phyloP scores from a whole-genome alignment of 2,888 invertebrate species.

The Lycophotia porphyrea region DNA sequence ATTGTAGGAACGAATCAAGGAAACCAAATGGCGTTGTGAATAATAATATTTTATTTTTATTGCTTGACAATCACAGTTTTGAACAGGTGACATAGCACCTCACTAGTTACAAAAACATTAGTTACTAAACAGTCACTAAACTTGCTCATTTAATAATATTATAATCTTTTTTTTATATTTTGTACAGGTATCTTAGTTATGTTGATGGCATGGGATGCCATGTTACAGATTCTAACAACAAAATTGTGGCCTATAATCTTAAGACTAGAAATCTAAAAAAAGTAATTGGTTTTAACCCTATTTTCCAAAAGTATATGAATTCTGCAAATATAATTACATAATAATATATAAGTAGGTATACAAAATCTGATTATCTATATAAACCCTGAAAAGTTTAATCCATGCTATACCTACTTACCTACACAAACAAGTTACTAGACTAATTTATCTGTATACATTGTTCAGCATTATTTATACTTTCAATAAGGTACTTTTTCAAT shows the following conservation, averaged over 20 bases:
- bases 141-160: slow-evolving; percentile 7
- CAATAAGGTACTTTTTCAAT: slow-evolving; percentile 88
- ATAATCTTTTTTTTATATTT: background rate
- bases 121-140: slow-evolving; percentile 6
- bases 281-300: slow-evolving; percentile 20
- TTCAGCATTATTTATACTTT: slow-evolving; percentile 82
- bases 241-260: slow-evolving; percentile 7
- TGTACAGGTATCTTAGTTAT: background rate
- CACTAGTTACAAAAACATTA: slow-evolving; percentile 1
- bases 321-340: slow-evolving; percentile 15
- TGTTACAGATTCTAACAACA: slow-evolving; percentile 16
- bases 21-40: slow-evolving; percentile 15
- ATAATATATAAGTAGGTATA: background rate
- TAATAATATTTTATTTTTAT: slow-evolving; percentile 24
- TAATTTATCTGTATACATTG: slow-evolving; percentile 65
- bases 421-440: slow-evolving; percentile 35
- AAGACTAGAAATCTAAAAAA: slow-evolving; percentile 52
- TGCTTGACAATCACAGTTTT: slow-evolving; percentile 17
- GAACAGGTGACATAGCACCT: background rate
- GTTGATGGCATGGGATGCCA: background rate
- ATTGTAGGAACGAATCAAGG: background rate
- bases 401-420: slow-evolving; percentile 9
- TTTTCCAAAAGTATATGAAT: slow-evolving; percentile 18
- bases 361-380: slow-evolving; percentile 14
- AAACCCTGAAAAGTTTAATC: slow-evolving; percentile 7